Conservation (phyloP, 2,113 vertebrate genomes). For the Rhynchomys soricoides region DNA sequence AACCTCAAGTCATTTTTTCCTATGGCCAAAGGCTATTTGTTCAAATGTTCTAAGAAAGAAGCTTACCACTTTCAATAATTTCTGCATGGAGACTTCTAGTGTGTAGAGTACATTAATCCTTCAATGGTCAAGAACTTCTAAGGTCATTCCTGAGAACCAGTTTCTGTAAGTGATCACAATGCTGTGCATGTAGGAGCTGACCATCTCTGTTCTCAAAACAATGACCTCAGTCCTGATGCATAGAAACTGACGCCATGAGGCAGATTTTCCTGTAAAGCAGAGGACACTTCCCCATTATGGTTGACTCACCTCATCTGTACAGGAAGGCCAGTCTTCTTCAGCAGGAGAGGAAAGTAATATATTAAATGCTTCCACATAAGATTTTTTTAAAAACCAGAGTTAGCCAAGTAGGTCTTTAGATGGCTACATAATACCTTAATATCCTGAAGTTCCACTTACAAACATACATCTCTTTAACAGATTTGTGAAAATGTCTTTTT, state of each 20-base stretch:
- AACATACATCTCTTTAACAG: constrained; percentile 84
- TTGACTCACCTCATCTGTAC: background rate
- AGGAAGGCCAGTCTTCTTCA: background rate
- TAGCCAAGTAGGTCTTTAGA: background rate
- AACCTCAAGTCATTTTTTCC: constrained; percentile 97
- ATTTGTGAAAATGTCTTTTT: constrained; percentile 84
- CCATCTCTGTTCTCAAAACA: constrained; percentile 87
- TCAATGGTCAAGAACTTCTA: constrained; percentile 90
- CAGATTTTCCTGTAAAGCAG: background rate
- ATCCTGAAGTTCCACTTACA: constrained; percentile 77
- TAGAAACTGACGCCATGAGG: background rate
- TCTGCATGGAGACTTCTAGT: constrained; percentile 96
- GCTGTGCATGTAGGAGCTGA: constrained; percentile 95
- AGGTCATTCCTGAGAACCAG: constrained; percentile 96
- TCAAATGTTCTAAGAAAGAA: constrained; percentile 97
- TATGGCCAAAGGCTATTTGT: constrained; percentile 96
- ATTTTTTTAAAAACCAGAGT: background rate
- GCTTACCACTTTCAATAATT: constrained; percentile 88
- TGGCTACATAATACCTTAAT: constrained; percentile 74
- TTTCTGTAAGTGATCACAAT: constrained; percentile 95
- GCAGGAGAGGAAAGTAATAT: background rate
- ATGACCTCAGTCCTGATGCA: constrained; percentile 32
- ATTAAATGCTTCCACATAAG: background rate
- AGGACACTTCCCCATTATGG: background rate
- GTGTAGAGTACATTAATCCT: constrained; percentile 95